Evolutionary conservation across 2,888 invertebrate genomes (phyloP).

Genomic region (Mimachlamys varia): DNA sequence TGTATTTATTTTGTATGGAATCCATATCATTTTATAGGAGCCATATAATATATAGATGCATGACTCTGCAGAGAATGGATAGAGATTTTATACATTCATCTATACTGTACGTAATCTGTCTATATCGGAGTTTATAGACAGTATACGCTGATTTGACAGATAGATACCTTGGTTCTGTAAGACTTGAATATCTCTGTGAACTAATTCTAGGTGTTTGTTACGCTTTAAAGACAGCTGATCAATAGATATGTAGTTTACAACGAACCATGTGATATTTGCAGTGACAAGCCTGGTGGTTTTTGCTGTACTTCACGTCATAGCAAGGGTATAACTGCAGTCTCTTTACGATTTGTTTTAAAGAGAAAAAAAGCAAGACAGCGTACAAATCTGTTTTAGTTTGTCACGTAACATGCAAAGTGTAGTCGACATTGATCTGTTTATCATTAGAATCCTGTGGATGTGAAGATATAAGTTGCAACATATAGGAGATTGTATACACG

Average conservation of each 20-base stretch:
- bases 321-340: background rate
- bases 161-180: background rate
- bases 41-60: no score
- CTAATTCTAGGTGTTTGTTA: background rate
- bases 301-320: background rate
- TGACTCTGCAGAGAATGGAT: background rate
- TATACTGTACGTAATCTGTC: no score
- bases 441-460: background rate
- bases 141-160: background rate
- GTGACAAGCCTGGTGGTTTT: background rate
- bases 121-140: background rate
- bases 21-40: no score
- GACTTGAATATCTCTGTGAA: background rate
- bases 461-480: background rate
- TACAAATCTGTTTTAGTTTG: constrained; percentile 1
- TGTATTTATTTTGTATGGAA: no score
- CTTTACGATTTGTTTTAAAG: background rate
- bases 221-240: background rate
- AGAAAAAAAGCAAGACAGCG: background rate
- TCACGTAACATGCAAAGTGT: background rate
- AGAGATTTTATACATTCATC: background rate
- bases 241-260: background rate
- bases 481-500: background rate
- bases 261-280: background rate
- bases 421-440: background rate